Evolutionary conservation across 2,113 vertebrate genomes (phyloP), one percentile per base, ranked within the genome.

Genomic region (Protomyctophum bolini): DNA sequence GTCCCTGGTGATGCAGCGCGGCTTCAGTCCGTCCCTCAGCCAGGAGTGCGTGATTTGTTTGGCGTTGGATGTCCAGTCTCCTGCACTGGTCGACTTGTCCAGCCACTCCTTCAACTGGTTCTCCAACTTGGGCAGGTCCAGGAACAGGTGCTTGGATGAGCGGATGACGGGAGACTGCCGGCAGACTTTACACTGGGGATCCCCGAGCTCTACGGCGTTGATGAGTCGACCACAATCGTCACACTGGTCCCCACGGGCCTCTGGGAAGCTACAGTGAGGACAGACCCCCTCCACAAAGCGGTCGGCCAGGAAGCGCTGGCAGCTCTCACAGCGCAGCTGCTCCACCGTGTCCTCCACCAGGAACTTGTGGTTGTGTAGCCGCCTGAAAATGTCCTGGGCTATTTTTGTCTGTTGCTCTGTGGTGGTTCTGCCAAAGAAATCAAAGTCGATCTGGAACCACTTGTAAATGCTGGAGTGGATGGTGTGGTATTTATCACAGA

Each of bases 211-310:
- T 72, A 95, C 91, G 1, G 97, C 97, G 6, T 98, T 99, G 87
- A 99, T 98, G 72, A 99, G 95, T 1, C 95, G 95, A 14, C 97
- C 96, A 4, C 97, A 99, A 55, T 96, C 96, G 83, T 99, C 97
- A 33, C 97, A 99, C 78, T 99, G 97, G 89, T 99, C 97, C 1
- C 97, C 97, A 0, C 97, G 95, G 12, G 97, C 97, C 73, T 98
- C 97, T 2, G 93, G 88, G 1, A 95, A 99, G 70, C 61, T 83
- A 76, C 97, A 99, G 86, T 93, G 90, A 51, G 97, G 97, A 75
- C 97, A 99, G n/a, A 61, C 87, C 4, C 97, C 97, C 83, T 98
- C 97, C 57, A 98, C 97, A 6, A 98, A 98, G 71, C 97, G 97
- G 76, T 99, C 97, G 0, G 97, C 97, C 70, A 99, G 91, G 87